Base-by-base conservation (phyloP, 2,113 vertebrate species). In the Serilophus lunatus region DNA sequence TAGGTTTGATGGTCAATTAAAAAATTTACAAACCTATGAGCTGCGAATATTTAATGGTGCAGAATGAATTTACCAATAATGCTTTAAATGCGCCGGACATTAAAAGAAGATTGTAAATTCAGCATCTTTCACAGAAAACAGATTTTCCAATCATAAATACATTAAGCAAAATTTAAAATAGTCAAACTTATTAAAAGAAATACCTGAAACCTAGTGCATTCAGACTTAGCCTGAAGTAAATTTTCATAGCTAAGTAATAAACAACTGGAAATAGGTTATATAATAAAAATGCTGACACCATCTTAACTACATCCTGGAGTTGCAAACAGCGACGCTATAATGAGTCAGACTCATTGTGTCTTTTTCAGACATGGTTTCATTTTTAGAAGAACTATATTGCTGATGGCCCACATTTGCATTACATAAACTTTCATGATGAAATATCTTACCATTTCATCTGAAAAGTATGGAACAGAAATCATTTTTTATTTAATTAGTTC, bases 401-500 rank as follows among this genome's bases (percentile, higher is more conserved):
- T 97, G 89, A 90, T 93, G 77, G 71, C 66, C 63, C 80, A 66
- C 38, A 96, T 97, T 95, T 97, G 63, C 56, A 93, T 74, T 92
- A 79, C 65, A 92, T 47, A 97, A 95, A 96, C 64, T 59, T 93
- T 88, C 50, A 57, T 69, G 74, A 91, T 84, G 72, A 96, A 96
- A 92, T 91, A 90, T 86, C 90, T 92, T 77, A 77, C 50, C 25
- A 81, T 33, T 92, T 96, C 70, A 85, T 82, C 65, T 82, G 53
- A 86, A 94, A 95, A 88, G 12, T 65, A 56, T 42, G 25, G 25
- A 82, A 40, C 12, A 64, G 65, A 38, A 15, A 96, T 95, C 2
- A 51, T 49, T 95, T 95, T 90, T 77, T 95, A 42, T 90, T 93
- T 96, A 96, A 94, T 97, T 92, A 96, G 74, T 76, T 91, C 76